These are phyloP conservation scores for Eilema depressum DNA, from an alignment of 2,888 invertebrate species.

Conservation along the genomic window DNA sequence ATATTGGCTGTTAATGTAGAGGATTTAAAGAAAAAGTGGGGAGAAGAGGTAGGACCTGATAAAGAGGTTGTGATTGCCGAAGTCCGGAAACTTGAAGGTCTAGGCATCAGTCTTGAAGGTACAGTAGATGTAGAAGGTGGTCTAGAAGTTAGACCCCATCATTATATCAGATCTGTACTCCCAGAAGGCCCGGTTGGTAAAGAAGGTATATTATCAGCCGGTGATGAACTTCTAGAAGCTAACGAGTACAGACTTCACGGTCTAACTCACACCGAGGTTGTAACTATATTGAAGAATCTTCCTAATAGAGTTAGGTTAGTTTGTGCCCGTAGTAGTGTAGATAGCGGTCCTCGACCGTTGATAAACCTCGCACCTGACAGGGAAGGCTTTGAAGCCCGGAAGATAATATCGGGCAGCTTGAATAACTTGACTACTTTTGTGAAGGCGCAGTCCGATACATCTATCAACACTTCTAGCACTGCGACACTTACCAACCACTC, in stretches of 20 bases:
- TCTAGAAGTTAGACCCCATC: slow-evolving; percentile 98
- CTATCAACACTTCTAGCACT: slow-evolving; percentile 95
- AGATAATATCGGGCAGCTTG: slow-evolving; percentile 94
- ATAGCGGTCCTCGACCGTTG: slow-evolving; percentile 89
- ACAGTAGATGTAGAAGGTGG: slow-evolving; percentile 99
- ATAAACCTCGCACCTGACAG: slow-evolving; percentile 93
- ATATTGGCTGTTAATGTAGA: slow-evolving; percentile 86
- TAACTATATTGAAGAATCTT: slow-evolving; percentile 96
- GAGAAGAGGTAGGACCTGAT: slow-evolving; percentile 92
- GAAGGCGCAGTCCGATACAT: slow-evolving; percentile 98
- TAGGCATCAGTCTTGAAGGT: slow-evolving; percentile 99
- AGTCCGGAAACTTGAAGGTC: slow-evolving; percentile 95
- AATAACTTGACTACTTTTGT: slow-evolving; percentile 94
- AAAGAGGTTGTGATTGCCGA: slow-evolving; percentile 97
- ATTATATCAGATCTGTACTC: slow-evolving; percentile 98
- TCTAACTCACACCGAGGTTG: slow-evolving; percentile 98
- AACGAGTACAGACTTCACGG: slow-evolving; percentile 97
- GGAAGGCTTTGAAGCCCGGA: slow-evolving; percentile 93
- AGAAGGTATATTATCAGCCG: slow-evolving; percentile 95
- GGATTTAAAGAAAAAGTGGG: slow-evolving; percentile 93
- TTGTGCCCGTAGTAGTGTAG: slow-evolving; percentile 92
- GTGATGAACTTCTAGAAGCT: slow-evolving; percentile 98
- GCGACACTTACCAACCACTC: slow-evolving; percentile 91
- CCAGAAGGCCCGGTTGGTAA: slow-evolving; percentile 98
- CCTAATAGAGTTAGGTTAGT: slow-evolving; percentile 96